Conservation (phyloP, 2,888 invertebrate genomes). For the Amiota communis region DNA sequence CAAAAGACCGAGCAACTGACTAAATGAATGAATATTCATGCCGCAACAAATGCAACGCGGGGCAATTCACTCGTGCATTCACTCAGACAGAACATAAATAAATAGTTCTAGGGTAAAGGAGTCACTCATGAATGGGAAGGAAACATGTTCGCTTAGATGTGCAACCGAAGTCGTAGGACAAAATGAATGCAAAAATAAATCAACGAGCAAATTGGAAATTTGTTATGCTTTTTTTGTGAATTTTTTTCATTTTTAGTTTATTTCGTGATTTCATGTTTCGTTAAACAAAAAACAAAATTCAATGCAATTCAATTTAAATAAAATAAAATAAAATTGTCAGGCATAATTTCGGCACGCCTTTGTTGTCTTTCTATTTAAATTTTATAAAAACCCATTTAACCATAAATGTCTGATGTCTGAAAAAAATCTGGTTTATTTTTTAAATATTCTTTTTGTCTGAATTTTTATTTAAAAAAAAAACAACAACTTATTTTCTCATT, state of each 20-base stretch:
- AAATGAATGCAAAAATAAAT: conserved; percentile 59
- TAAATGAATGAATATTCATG: conserved; percentile 16
- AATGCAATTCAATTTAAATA: neutral
- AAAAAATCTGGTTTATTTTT: too few relatives aligned
- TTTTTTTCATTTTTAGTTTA: conserved; percentile 1
- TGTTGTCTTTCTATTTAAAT: too few relatives aligned
- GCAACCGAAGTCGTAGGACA: conserved; percentile 11
- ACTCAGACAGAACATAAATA: conserved; percentile 23
- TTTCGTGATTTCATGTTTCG: neutral
- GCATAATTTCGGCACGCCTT: too few relatives aligned
- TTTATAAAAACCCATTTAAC: too few relatives aligned
- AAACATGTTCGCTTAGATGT: neutral
- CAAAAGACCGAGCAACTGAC: neutral
- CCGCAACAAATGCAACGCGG: neutral
- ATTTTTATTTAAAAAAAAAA: neutral
- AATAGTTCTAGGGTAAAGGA: neutral
- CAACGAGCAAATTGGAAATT: conserved; percentile 66
- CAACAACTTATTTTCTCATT: neutral
- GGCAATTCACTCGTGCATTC: neutral
- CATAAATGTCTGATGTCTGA: too few relatives aligned
- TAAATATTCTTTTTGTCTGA: neutral
- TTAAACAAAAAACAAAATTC: neutral
- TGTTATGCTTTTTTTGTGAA: conserved; percentile 45
- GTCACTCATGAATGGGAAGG: neutral
- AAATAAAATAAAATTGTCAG: too few relatives aligned